Evolutionary conservation across 1,140 invertebrate genomes (phyloP), one percentile per base, ranked within the genome.

Genomic region (Zaprionus ornatus): DNA sequence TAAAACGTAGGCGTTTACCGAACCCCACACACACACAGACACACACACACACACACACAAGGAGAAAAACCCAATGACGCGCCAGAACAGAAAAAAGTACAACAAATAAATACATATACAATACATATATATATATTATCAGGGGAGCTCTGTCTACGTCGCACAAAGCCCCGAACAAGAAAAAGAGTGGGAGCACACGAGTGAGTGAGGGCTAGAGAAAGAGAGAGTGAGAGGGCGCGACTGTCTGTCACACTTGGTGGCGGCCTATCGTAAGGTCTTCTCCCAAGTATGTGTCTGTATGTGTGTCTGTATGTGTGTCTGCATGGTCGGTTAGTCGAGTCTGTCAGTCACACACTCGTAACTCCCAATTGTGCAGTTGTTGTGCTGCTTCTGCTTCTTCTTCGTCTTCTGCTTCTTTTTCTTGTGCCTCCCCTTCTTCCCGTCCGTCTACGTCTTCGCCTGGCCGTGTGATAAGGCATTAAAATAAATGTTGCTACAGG

Each of bases 331-430:
- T 48, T 54, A 15, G 50, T 32, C 9, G 29, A 32, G 40, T 42
- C 64, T 79, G 76, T 74, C 82, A 71, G 61, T 85, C 82, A 76
- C 77, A 78, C 59, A 70, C 69, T 82, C 88, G 82, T 91, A 91
- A 91, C 88, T 91, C 83, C 81, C 84, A 91, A 91, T 91, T 91
- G 88, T 85, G 84, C 82, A 88, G 74, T 91, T 88, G 85, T 88
- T 83, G 3, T 57, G 57, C 40, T 65, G 37, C 21, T 40, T 45
- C 1, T 50, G 17, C 13, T 35, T 42, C 19, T 23, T 60, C 10
- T 21, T 50, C 12, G 2, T 50, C 52, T 4, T 9, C n/a, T 21
- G 3, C 25, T 67, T 37, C 54, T 25, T 35, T 35, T 70, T 61
- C 66, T 40, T 68, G 25, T 32, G 29, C 29, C 9, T 0, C 29